Evolutionary conservation across 2,113 vertebrate species (phyloP).

Genomic region (Rhinogobius similis): DNA sequence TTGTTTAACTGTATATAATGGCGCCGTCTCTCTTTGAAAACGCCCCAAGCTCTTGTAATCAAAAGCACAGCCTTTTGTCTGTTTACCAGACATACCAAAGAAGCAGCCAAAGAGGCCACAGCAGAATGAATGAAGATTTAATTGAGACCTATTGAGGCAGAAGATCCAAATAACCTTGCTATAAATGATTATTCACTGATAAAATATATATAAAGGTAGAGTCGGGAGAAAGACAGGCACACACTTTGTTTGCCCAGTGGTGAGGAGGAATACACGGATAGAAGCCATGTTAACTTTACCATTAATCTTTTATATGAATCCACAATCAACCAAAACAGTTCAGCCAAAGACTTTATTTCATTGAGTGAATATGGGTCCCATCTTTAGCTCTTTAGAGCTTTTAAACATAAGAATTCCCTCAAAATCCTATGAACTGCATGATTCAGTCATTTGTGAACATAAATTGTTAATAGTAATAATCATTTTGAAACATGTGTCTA

Average conservation of each 20-base stretch:
- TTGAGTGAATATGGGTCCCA: not conserved
- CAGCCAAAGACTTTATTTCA: not conserved
- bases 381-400: too few relatives aligned
- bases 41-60: constrained; percentile 69
- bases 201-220: constrained; percentile 72
- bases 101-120: constrained; percentile 73
- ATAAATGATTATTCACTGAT: constrained; percentile 80
- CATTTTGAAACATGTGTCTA: too few relatives aligned
- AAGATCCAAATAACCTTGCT: constrained; percentile 83
- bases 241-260: constrained; percentile 69
- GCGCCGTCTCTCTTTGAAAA: constrained; percentile 64
- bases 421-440: too few relatives aligned
- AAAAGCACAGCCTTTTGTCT: constrained; percentile 79
- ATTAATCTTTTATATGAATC: not conserved
- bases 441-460: too few relatives aligned
- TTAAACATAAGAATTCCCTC: not conserved
- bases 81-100: constrained; percentile 73
- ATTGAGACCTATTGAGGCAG: constrained; percentile 80
- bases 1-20: constrained; percentile 70
- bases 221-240: constrained; percentile 63
- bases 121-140: constrained; percentile 82
- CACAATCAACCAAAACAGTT: constrained; percentile 28
- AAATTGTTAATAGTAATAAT: too few relatives aligned
- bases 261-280: constrained; percentile 65
- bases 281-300: constrained; percentile 60